Percentiles rank a stretch among this genome's conserved stretches.
Conservation (phyloP, 53 echinoderm and acorn worm species). For the Arbacia lixula region DNA sequence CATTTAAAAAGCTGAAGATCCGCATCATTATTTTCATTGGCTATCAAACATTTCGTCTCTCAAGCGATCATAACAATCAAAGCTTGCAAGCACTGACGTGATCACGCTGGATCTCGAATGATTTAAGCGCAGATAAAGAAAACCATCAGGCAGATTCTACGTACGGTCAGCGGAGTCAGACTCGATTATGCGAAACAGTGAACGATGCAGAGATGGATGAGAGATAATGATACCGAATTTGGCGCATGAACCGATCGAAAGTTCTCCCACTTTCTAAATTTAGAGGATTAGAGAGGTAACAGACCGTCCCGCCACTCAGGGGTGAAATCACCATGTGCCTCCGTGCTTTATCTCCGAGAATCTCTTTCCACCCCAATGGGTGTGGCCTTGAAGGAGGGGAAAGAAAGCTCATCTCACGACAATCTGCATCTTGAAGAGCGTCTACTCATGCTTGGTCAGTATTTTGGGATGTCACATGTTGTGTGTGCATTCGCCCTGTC, state of each 20-base stretch:
- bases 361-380: neutral
- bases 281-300: neutral
- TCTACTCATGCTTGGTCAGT: neutral
- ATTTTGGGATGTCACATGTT: neutral
- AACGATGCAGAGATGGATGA: slow-evolving; percentile 3
- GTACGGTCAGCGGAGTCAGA: no score
- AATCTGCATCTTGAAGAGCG: neutral
- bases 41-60: no score
- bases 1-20: no score
- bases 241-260: slow-evolving; percentile 18
- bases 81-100: no score
- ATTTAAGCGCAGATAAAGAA: no score
- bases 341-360: slow-evolving; percentile 12
- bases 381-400: neutral
- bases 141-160: no score
- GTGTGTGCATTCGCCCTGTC: neutral
- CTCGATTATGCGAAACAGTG: slow-evolving; percentile 5
- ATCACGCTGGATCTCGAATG: no score
- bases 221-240: slow-evolving; percentile 20
- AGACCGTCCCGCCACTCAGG: no score
- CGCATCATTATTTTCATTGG: no score
- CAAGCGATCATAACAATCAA: no score
- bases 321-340: no score
- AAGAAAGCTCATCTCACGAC: neutral
- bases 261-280: slow-evolving; percentile 22